phyloP scores from a whole-genome alignment of 2,888 invertebrate genomes.

The Noctua fimbriata region DNA sequence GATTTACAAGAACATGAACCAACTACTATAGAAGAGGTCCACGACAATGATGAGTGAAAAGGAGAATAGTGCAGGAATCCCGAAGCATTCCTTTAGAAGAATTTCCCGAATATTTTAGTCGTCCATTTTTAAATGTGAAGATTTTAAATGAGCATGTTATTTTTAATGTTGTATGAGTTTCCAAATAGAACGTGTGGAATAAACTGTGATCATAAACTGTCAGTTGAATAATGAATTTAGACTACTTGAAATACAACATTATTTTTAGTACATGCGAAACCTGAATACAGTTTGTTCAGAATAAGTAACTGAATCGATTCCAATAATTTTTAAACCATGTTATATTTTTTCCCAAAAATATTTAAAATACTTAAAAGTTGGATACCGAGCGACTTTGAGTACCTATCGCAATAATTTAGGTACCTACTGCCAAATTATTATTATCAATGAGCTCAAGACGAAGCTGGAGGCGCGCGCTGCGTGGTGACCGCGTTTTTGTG shows the following conservation, averaged over 20 bases:
- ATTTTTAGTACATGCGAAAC: too few species aligned
- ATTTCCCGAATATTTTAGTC: not conserved
- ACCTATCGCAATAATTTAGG: too few species aligned
- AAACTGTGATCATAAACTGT: not conserved
- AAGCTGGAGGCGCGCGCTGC: too few species aligned
- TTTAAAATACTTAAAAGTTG: too few species aligned
- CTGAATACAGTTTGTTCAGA: too few species aligned
- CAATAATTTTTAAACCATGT: too few species aligned
- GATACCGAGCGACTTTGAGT: too few species aligned
- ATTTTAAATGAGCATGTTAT: not conserved
- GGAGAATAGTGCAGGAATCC: not conserved
- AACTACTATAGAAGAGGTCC: slow-evolving; percentile 59
- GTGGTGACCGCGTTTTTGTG: too few species aligned
- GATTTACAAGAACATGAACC: slow-evolving; percentile 54
- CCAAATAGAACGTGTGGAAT: not conserved
- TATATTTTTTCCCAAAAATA: too few species aligned
- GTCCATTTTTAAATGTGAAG: not conserved
- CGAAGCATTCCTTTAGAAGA: not conserved
- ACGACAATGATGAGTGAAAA: slow-evolving; percentile 14
- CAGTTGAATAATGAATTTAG: not conserved
- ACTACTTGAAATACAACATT: not conserved
- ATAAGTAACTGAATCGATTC: too few species aligned
- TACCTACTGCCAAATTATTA: too few species aligned
- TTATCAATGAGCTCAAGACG: too few species aligned
- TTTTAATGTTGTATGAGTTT: not conserved